Percentiles rank a stretch among this genome's conserved stretches.
These are phyloP conservation scores for Coptodon rendalli DNA, from an alignment of 2,113 vertebrate genomes.

Conservation along the genomic window DNA sequence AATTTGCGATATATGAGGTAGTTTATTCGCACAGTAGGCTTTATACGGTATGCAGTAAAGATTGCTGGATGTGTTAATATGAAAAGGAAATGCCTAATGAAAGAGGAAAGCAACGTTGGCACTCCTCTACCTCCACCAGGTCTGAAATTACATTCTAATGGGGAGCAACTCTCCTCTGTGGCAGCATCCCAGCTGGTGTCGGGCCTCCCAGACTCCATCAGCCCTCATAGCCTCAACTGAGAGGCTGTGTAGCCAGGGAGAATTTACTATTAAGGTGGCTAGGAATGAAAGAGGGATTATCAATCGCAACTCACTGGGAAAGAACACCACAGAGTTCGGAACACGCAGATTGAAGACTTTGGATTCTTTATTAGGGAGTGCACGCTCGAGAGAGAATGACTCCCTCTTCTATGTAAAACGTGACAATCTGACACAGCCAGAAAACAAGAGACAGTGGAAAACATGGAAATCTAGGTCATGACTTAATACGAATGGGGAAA, in stretches of 20 bases:
- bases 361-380: conserved; percentile 4
- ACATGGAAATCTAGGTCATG: not conserved
- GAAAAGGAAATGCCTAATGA: conserved; percentile 23
- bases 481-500: not conserved
- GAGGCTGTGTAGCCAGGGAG: not conserved
- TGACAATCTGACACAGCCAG: not conserved
- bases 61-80: conserved; percentile 13
- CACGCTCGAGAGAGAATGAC: not conserved
- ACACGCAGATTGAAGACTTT: conserved; percentile 2
- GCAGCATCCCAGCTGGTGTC: not conserved
- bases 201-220: not conserved
- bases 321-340: not conserved
- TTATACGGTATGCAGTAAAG: not conserved
- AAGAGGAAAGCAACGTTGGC: conserved; percentile 35
- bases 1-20: not conserved
- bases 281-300: conserved; percentile 5
- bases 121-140: conserved; percentile 5
- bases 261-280: not conserved
- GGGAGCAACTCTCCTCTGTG: conserved; percentile 20
- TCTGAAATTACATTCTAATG: conserved; percentile 52
- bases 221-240: not conserved
- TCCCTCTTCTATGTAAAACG: not conserved
- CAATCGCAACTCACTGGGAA: conserved; percentile 4
- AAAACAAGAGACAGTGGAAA: not conserved
- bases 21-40: not conserved